phyloP scores from a whole-genome alignment of 2,888 invertebrate species.

The Labia minor region DNA sequence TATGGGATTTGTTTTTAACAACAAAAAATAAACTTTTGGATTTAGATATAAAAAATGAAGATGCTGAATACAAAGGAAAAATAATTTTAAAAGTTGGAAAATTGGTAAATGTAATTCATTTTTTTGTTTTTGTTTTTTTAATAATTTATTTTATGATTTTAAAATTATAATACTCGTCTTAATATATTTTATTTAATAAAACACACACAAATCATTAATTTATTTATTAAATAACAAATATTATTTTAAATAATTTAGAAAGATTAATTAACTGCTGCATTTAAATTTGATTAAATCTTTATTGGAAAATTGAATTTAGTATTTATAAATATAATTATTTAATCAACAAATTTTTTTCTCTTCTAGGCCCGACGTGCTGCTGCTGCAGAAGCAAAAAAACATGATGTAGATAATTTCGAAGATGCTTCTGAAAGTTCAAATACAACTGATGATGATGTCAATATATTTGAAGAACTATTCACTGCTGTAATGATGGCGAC shows the following conservation, averaged over 20 bases:
- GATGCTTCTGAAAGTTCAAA: constrained; percentile 62
- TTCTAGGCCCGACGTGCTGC: constrained; percentile 34
- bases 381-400: constrained; percentile 33
- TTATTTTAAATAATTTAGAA: background rate
- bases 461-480: constrained; percentile 80
- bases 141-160: background rate
- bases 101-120: constrained; percentile 33
- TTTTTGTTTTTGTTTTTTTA: no score
- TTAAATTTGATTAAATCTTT: no score
- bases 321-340: no score
- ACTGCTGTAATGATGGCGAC: constrained; percentile 77
- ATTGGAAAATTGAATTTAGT: no score
- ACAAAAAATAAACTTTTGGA: constrained; percentile 43
- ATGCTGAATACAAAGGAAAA: constrained; percentile 42
- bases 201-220: no score
- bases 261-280: no score
- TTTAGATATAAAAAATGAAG: constrained; percentile 31
- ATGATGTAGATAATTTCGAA: constrained; percentile 46
- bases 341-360: no score
- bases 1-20: constrained; percentile 72
- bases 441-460: constrained; percentile 59
- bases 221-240: no score
- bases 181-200: background rate
- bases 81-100: constrained; percentile 44
- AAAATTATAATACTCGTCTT: background rate